A percentile compares a stretch with the other conserved stretches of the same genome.
Evolutionary conservation across 2,797 vertebrate genomes (phyloP).

Genomic region (Dermochelys coriacea): DNA sequence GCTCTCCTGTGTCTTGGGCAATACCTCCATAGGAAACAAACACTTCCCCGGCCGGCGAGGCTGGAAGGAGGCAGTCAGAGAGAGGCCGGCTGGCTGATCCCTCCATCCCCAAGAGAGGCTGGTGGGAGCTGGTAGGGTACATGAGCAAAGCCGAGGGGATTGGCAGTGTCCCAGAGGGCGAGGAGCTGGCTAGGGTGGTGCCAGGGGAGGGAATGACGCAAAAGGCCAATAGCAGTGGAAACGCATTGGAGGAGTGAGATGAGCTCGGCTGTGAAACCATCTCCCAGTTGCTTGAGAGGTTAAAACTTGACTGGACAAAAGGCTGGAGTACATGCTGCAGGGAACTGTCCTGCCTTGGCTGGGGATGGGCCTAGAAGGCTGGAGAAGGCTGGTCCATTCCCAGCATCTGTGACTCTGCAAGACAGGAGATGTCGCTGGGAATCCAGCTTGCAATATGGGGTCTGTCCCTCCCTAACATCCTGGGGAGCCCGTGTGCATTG

Average conservation of each 20-base stretch:
- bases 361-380: not conserved
- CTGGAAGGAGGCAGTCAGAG: not conserved
- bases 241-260: not conserved
- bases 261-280: not conserved
- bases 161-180: accelerated
- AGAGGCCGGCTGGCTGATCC: not conserved
- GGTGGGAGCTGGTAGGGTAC: not conserved
- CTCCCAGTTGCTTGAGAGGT: not conserved
- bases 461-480: not conserved
- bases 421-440: not conserved
- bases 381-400: not conserved
- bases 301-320: not conserved
- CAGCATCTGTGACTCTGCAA: not conserved
- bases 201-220: not conserved
- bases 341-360: not conserved
- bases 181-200: accelerated
- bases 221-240: too few species aligned
- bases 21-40: not conserved
- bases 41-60: too few species aligned
- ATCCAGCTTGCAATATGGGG: not conserved
- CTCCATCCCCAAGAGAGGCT: not conserved
- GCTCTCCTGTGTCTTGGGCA: not conserved
- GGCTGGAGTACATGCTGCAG: not conserved
- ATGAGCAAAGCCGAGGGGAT: not conserved
- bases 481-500: not conserved